These are phyloP conservation scores for Pecten maximus DNA, from an alignment of 2,888 invertebrate genomes.

Conservation along the genomic window DNA sequence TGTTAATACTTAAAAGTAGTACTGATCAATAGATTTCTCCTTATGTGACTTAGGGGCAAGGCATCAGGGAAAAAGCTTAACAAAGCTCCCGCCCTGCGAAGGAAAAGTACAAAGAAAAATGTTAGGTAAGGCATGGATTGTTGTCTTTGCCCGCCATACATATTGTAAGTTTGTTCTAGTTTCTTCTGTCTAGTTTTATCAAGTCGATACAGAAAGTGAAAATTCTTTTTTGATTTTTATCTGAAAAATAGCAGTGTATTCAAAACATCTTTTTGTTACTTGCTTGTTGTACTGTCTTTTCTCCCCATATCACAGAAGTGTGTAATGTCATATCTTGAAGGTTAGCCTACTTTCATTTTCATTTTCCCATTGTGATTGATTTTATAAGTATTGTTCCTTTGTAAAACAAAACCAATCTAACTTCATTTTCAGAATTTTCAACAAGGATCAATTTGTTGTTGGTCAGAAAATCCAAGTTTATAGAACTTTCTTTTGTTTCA, in stretches of 20 bases:
- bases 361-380: background rate
- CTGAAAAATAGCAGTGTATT: background rate
- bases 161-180: background rate
- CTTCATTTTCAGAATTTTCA: background rate
- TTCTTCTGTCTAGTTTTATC: background rate
- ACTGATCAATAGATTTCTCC: slow-evolving; percentile 27
- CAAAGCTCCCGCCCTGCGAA: slow-evolving; percentile 61
- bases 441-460: no score
- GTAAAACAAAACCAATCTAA: background rate
- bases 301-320: background rate
- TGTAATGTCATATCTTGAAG: background rate
- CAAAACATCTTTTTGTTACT: background rate
- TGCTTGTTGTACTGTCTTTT: background rate
- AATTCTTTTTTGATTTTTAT: background rate
- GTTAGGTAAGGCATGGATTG: slow-evolving; percentile 69
- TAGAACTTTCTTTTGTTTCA: no score
- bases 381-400: background rate
- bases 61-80: slow-evolving; percentile 49
- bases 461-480: no score
- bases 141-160: slow-evolving; percentile 6
- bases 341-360: background rate
- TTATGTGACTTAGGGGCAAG: slow-evolving; percentile 17
- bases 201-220: background rate
- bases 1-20: background rate
- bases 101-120: slow-evolving; percentile 69